Percentiles rank a stretch among this genome's conserved stretches.
Conservation (phyloP, 2,113 vertebrate species). For the Dolichallabes microphthalmus region DNA sequence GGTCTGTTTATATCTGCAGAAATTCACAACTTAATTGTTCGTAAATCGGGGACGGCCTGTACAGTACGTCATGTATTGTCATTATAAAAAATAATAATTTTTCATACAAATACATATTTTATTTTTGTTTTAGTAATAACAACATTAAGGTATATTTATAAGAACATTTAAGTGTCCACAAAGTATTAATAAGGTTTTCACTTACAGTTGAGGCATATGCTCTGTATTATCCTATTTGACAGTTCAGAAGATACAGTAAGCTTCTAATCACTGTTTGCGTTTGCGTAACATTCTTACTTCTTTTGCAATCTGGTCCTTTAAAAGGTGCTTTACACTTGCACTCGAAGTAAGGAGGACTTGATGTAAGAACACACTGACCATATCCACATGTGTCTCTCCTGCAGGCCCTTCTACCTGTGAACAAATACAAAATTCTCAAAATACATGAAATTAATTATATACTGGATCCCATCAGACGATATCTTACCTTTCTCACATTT, state of each 20-base stretch:
- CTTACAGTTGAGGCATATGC: background rate
- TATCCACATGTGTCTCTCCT: slow-evolving; percentile 57
- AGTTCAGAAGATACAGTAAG: background rate
- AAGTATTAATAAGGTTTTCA: no score
- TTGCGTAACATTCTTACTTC: slow-evolving; percentile 50
- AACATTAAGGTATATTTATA: no score
- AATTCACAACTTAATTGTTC: no score
- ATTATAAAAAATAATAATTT: no score
- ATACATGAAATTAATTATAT: no score
- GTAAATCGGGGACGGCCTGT: no score
- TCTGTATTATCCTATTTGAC: background rate
- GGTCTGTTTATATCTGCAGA: no score
- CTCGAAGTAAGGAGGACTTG: slow-evolving; percentile 61
- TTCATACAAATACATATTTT: no score
- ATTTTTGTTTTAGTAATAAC: no score
- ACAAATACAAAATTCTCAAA: background rate
- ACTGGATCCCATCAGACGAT: background rate
- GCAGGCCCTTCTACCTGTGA: slow-evolving; percentile 62
- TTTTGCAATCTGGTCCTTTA: slow-evolving; percentile 65
- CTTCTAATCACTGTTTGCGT: background rate
- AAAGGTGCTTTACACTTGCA: slow-evolving; percentile 75
- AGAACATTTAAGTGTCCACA: no score
- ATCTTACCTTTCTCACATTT: slow-evolving; percentile 69
- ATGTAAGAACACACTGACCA: slow-evolving; percentile 72
- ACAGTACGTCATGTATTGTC: no score